phyloP scores from a whole-genome alignment of 92 coral and sea anemone species.

The Actinostola sp. region DNA sequence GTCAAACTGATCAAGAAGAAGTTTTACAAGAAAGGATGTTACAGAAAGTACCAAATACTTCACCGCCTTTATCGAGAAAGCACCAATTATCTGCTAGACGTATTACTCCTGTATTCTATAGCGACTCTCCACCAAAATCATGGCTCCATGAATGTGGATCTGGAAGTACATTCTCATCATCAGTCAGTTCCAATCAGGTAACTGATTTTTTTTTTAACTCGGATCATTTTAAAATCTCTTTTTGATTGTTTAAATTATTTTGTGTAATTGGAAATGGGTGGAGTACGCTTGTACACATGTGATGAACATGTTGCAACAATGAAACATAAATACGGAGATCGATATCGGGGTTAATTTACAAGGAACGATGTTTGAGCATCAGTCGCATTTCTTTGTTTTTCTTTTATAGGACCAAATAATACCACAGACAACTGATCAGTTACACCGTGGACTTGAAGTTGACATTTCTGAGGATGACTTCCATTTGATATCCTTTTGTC shows the following conservation, averaged over 20 bases:
- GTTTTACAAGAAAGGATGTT: constrained; percentile 13
- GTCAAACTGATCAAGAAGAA: constrained; percentile 14
- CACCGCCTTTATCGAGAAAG: constrained; percentile 18
- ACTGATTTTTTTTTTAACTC: background rate
- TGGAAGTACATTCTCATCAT: background rate
- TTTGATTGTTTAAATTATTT: too few relatives aligned
- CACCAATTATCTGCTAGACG: background rate
- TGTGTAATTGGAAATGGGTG: too few relatives aligned
- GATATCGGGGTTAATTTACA: too few relatives aligned
- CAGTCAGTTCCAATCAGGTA: constrained; percentile 13
- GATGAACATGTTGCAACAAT: too few relatives aligned
- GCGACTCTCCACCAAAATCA: constrained; percentile 12
- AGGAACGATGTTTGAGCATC: background rate
- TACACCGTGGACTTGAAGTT: constrained; percentile 8
- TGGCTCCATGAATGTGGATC: background rate
- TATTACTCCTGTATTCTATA: constrained; percentile 22
- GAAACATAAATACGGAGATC: too few relatives aligned
- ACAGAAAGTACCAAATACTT: constrained; percentile 31
- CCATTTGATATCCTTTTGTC: constrained; percentile 51
- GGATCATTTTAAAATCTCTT: too few relatives aligned
- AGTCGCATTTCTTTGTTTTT: background rate
- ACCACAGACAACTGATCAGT: background rate
- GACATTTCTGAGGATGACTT: constrained; percentile 24
- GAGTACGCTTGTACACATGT: too few relatives aligned
- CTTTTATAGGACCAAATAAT: constrained; percentile 8